Percentiles rank a stretch among this genome's conserved stretches.
phyloP scores from a whole-genome alignment of 2,113 vertebrate genomes.

The Pantherophis guttatus region DNA sequence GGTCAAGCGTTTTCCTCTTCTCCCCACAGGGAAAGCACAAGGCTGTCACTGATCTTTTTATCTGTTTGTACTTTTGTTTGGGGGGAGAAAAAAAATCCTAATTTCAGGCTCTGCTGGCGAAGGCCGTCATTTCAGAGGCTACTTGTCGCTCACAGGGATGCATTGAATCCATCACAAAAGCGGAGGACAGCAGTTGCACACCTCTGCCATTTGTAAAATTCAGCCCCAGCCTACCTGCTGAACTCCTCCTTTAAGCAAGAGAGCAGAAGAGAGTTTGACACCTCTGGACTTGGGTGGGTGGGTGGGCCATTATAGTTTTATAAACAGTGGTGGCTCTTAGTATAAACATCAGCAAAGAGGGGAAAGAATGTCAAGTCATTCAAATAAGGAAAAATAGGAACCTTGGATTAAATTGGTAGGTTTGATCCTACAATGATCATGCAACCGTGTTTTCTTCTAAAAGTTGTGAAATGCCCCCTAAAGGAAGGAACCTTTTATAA shows the following conservation, averaged over 20 bases:
- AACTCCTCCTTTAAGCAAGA: not conserved
- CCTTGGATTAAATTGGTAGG: not conserved
- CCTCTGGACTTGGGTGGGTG: too few relatives aligned
- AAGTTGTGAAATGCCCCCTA: not conserved
- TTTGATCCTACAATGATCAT: not conserved
- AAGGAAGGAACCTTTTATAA: not conserved
- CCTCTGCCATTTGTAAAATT: not conserved
- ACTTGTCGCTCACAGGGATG: not conserved
- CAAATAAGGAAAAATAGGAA: not conserved
- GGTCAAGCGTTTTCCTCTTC: not conserved
- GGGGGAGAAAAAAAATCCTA: not conserved
- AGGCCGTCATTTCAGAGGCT: not conserved
- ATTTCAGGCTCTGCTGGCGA: not conserved
- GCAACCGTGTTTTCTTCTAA: not conserved
- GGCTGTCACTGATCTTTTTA: not conserved
- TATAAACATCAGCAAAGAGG: not conserved
- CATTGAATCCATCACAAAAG: not conserved
- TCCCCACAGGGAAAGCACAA: not conserved
- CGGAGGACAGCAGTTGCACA: not conserved
- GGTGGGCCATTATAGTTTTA: not conserved
- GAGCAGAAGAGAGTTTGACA: not conserved
- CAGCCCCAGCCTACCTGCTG: not conserved
- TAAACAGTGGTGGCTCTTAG: not conserved
- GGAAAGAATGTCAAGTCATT: not conserved
- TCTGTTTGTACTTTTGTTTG: not conserved